Evolutionary conservation across 1,140 invertebrate species (phyloP).

Genomic region (Pseudomyrmex gracilis): DNA sequence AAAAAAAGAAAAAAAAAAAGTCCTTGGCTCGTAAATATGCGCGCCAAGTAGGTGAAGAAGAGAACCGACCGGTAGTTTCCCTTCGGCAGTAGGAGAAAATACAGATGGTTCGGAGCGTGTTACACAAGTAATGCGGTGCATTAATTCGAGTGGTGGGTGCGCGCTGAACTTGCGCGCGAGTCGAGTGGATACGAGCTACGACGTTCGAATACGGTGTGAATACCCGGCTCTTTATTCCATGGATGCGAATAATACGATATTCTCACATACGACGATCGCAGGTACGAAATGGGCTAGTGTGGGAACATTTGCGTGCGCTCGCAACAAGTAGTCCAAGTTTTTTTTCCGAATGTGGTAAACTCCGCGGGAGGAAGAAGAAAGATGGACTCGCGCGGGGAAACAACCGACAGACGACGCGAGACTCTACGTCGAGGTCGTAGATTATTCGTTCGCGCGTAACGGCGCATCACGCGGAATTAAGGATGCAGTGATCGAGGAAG

Average conservation of each 20-base stretch:
- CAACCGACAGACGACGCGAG: slow-evolving; percentile 65
- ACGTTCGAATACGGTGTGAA: background rate
- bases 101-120: slow-evolving; percentile 28
- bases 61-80: slow-evolving; percentile 25
- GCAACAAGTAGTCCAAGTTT: too few species aligned
- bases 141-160: slow-evolving; percentile 22
- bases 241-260: background rate
- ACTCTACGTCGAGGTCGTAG: slow-evolving; percentile 30
- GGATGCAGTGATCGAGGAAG: slow-evolving; percentile 67
- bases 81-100: slow-evolving; percentile 51
- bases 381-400: slow-evolving; percentile 59
- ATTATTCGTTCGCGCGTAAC: slow-evolving; percentile 31
- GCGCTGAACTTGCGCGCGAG: background rate
- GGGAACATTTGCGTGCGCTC: slow-evolving; percentile 9
- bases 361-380: background rate
- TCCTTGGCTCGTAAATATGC: slow-evolving; percentile 38
- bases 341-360: background rate
- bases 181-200: background rate
- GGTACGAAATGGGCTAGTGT: slow-evolving; percentile 45
- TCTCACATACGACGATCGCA: slow-evolving; percentile 15
- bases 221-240: background rate
- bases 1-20: background rate
- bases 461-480: slow-evolving; percentile 37
- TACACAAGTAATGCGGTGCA: slow-evolving; percentile 43
- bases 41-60: slow-evolving; percentile 44